Percentiles rank a stretch among this genome's conserved stretches.
Conservation (phyloP, 1,140 invertebrate species). For the Atta cephalotes region DNA sequence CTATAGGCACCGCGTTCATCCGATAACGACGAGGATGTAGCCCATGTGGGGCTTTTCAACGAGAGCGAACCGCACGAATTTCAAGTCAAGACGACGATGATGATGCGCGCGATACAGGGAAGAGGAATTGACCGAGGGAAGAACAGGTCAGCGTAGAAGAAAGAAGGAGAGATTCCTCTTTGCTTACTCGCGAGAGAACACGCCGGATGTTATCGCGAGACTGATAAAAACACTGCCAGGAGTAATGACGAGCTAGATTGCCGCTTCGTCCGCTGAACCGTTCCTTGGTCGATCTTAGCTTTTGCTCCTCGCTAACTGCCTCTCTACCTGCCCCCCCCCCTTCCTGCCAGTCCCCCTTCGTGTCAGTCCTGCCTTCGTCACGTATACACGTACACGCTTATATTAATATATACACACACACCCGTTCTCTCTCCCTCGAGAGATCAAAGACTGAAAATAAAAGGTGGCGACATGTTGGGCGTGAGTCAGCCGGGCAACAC, state of each 20-base stretch:
- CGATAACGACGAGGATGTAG: slow-evolving; percentile 68
- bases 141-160: slow-evolving; percentile 39
- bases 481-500: slow-evolving; percentile 85
- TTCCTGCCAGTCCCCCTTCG: background rate
- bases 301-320: slow-evolving; percentile 25
- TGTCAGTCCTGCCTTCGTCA: slow-evolving; percentile 28
- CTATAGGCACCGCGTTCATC: slow-evolving; percentile 41
- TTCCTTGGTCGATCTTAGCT: slow-evolving; percentile 52
- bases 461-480: slow-evolving; percentile 81
- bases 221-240: slow-evolving; percentile 66
- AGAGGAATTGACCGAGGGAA: slow-evolving; percentile 32
- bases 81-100: slow-evolving; percentile 36
- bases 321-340: background rate
- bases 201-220: slow-evolving; percentile 61
- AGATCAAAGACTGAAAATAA: slow-evolving; percentile 71
- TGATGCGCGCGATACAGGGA: slow-evolving; percentile 60
- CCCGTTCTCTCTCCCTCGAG: slow-evolving; percentile 46
- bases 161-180: slow-evolving; percentile 37
- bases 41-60: slow-evolving; percentile 48
- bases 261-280: slow-evolving; percentile 59
- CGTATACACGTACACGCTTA: background rate
- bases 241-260: slow-evolving; percentile 65
- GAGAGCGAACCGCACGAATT: slow-evolving; percentile 32
- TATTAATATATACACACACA: slow-evolving; percentile 36
- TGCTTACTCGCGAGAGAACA: slow-evolving; percentile 18